phyloP scores from a whole-genome alignment of 1,140 invertebrate genomes.

The Chrysopa pallens region DNA sequence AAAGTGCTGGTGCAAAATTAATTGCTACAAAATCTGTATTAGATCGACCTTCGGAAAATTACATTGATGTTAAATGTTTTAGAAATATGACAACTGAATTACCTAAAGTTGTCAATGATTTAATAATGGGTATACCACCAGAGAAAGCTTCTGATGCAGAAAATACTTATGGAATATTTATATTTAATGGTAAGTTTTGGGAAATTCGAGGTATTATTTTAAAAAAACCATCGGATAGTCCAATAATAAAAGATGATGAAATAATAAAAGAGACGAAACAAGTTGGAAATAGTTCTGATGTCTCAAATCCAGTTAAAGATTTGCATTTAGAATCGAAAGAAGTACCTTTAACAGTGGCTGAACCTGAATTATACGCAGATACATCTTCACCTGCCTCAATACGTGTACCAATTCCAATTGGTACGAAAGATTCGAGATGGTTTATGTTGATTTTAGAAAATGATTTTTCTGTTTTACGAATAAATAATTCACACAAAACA shows the following conservation, averaged over 20 bases:
- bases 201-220: slow-evolving; percentile 1
- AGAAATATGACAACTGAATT: not conserved
- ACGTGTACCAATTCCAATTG: slow-evolving; percentile 7
- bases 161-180: not conserved
- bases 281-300: not conserved
- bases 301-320: not conserved
- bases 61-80: not conserved
- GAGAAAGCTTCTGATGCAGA: not conserved
- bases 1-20: not conserved
- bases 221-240: not conserved
- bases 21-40: not conserved
- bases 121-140: not conserved
- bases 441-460: slow-evolving; percentile 13
- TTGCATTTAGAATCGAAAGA: not conserved
- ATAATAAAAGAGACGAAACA: not conserved
- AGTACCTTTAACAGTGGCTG: not conserved
- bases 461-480: slow-evolving; percentile 11
- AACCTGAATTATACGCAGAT: not conserved
- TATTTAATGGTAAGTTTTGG: not conserved
- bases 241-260: not conserved
- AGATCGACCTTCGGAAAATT: not conserved
- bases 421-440: slow-evolving; percentile 9
- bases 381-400: not conserved
- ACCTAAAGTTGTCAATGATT: not conserved
- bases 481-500: slow-evolving; percentile 9